These are phyloP conservation scores for Diprion similis DNA, from an alignment of 1,140 invertebrate genomes.

Conservation along the genomic window DNA sequence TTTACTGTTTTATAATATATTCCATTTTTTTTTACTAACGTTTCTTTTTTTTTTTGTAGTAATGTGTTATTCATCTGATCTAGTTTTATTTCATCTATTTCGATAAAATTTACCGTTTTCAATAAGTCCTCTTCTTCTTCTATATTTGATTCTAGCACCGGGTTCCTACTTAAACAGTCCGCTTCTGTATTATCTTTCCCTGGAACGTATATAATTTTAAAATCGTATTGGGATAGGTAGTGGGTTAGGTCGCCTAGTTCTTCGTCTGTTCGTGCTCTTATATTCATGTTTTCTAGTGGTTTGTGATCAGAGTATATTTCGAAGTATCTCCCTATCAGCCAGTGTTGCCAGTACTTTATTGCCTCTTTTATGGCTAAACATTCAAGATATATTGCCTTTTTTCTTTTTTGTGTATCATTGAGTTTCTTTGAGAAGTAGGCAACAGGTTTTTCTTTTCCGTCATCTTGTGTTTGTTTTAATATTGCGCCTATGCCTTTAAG, in stretches of 20 bases:
- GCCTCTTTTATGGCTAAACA: slow-evolving; percentile 33
- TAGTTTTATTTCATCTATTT: slow-evolving; percentile 10
- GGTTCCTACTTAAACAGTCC: slow-evolving; percentile 19
- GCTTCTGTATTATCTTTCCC: slow-evolving; percentile 25
- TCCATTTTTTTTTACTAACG: slow-evolving; percentile 13
- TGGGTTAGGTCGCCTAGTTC: slow-evolving; percentile 22
- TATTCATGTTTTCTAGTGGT: slow-evolving; percentile 29
- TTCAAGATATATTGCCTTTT: slow-evolving; percentile 22
- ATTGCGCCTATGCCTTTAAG: slow-evolving; percentile 17
- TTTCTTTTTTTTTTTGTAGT: slow-evolving; percentile 2
- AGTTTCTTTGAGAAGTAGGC: background rate
- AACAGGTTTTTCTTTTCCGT: slow-evolving; percentile 20
- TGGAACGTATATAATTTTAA: slow-evolving; percentile 21
- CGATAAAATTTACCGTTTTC: slow-evolving; percentile 11
- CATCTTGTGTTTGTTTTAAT: slow-evolving; percentile 15
- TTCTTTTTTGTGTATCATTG: background rate
- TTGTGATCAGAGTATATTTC: slow-evolving; percentile 27
- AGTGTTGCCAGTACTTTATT: slow-evolving; percentile 33
- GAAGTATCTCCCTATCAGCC: slow-evolving; percentile 27
- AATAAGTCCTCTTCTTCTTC: slow-evolving; percentile 12
- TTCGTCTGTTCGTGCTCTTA: slow-evolving; percentile 28
- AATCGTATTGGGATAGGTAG: slow-evolving; percentile 28
- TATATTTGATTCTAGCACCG: slow-evolving; percentile 18
- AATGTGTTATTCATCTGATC: slow-evolving; percentile 13
- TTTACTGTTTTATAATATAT: slow-evolving; percentile 19